Conservation (phyloP, 2,888 invertebrate species). For the Coremacera marginata region DNA sequence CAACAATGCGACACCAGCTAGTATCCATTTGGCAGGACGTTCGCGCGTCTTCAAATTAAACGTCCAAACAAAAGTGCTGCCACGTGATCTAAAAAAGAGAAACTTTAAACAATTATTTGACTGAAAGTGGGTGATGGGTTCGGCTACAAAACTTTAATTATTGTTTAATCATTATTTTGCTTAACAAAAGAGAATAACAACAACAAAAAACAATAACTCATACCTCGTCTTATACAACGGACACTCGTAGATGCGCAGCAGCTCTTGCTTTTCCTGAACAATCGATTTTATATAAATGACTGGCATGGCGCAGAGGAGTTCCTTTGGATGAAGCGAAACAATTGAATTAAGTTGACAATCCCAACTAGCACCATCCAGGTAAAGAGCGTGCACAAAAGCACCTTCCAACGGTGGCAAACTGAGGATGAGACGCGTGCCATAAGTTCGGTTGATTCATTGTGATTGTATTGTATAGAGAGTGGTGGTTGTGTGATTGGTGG, state of each 20-base stretch:
- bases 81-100: constrained; percentile 74
- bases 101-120: too few species aligned
- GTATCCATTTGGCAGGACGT: constrained; percentile 90
- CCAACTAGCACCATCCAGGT: constrained; percentile 96
- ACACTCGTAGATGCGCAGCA: constrained; percentile 88
- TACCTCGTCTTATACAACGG: constrained; percentile 93
- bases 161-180: not conserved
- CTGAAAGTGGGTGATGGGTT: too few species aligned
- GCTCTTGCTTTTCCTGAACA: constrained; percentile 90
- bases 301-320: constrained; percentile 91
- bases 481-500: too few species aligned
- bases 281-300: constrained; percentile 91
- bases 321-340: constrained; percentile 88
- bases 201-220: constrained; percentile 21
- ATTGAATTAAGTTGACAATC: constrained; percentile 84
- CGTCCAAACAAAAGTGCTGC: constrained; percentile 95
- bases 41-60: constrained; percentile 93
- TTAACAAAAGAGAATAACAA: not conserved
- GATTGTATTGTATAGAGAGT: too few species aligned
- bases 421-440: constrained; percentile 9
- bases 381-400: constrained; percentile 89
- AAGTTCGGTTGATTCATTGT: too few species aligned
- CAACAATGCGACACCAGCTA: constrained; percentile 92
- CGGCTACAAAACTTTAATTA: constrained; percentile 13
- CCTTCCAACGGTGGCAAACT: constrained; percentile 90